phyloP scores from a whole-genome alignment of 2,797 vertebrate genomes.

The Vipera latastei region DNA sequence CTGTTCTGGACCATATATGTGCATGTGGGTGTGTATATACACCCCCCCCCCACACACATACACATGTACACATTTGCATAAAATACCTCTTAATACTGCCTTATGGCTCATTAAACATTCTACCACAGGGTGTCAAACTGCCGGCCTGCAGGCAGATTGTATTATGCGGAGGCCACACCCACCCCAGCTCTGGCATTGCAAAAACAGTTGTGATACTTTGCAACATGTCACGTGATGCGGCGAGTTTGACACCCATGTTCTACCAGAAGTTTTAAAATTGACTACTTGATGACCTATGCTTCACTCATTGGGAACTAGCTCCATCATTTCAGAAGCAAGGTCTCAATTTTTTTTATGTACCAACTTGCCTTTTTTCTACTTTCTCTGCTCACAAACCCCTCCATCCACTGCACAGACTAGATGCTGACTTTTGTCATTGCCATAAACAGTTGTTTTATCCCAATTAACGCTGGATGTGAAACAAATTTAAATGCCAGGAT shows the following conservation, averaged over 20 bases:
- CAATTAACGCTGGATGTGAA: slow-evolving; percentile 6
- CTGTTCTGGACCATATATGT: neutral
- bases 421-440: neutral
- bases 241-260: too few relatives aligned
- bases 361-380: neutral
- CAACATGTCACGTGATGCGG: too few relatives aligned
- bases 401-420: neutral
- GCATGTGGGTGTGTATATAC: neutral
- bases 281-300: neutral
- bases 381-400: neutral
- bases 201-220: too few relatives aligned
- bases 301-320: neutral
- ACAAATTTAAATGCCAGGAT: slow-evolving; percentile 30
- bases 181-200: too few relatives aligned
- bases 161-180: too few relatives aligned
- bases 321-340: neutral
- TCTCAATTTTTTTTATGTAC: neutral
- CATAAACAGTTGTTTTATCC: slow-evolving; percentile 14
- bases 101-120: neutral
- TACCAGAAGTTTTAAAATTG: neutral
- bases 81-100: neutral
- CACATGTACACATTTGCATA: neutral
- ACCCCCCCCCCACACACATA: neutral
- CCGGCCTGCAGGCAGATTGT: too few relatives aligned
- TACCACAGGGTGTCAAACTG: too few relatives aligned